Percentiles rank a stretch among this genome's conserved stretches.
Conservation (phyloP, 2,113 vertebrate genomes). For the Cyphomyrus plagiostoma region DNA sequence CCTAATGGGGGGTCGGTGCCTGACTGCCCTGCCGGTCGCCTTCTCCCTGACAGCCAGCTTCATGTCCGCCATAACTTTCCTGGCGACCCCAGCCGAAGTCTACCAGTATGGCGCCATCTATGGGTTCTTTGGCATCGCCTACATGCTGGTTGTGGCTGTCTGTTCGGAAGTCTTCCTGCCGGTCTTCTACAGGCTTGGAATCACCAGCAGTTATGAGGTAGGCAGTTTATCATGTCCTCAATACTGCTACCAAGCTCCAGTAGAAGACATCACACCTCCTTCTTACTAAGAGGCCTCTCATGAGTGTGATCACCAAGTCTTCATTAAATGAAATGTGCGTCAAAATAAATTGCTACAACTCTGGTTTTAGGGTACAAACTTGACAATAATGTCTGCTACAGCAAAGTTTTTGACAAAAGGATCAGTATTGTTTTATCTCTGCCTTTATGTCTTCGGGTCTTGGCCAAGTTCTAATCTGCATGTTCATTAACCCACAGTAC, state of each 20-base stretch:
- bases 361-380: background rate
- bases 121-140: conserved; percentile 66
- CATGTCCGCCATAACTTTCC: conserved; percentile 89
- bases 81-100: conserved; percentile 82
- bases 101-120: conserved; percentile 76
- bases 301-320: background rate
- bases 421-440: background rate
- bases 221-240: conserved; percentile 31
- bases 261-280: background rate
- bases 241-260: background rate
- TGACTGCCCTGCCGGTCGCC: conserved; percentile 77
- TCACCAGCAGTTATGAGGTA: conserved; percentile 87
- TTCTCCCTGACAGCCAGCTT: conserved; percentile 89
- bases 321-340: background rate
- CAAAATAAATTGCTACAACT: background rate
- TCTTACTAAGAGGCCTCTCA: background rate
- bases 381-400: background rate
- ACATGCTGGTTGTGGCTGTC: conserved; percentile 61
- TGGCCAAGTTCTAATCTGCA: background rate
- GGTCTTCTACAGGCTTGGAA: conserved; percentile 81
- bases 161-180: conserved; percentile 86
- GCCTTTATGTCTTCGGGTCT: background rate
- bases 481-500: conserved; percentile 61
- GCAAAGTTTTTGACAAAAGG: background rate
- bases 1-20: conserved; percentile 74